A percentile compares a stretch with the other conserved stretches of the same genome.
Conservation (phyloP, 2,888 invertebrate genomes). For the Quadroppia sp. region DNA sequence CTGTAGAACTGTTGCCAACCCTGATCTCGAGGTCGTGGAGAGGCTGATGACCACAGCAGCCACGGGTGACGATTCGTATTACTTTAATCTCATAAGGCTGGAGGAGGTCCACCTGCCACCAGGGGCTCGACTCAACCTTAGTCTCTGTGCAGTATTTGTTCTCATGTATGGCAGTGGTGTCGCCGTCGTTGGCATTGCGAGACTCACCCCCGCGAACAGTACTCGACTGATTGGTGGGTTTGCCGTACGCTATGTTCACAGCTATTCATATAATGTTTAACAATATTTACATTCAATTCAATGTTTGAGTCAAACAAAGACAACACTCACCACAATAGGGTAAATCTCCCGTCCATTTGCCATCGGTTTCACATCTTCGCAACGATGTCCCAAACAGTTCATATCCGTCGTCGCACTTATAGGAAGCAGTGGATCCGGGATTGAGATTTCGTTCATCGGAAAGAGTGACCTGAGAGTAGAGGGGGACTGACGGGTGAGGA, state of each 20-base stretch:
- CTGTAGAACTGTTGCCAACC: slow-evolving; percentile 73
- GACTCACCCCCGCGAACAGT: slow-evolving; percentile 77
- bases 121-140: slow-evolving; percentile 79
- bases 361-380: slow-evolving; percentile 65
- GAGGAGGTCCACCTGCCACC: slow-evolving; percentile 87
- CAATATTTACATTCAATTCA: too few species aligned
- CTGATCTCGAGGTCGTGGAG: slow-evolving; percentile 72
- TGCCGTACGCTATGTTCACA: slow-evolving; percentile 54
- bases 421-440: slow-evolving; percentile 65
- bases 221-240: slow-evolving; percentile 79
- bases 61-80: slow-evolving; percentile 74
- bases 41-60: slow-evolving; percentile 66
- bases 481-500: slow-evolving; percentile 78
- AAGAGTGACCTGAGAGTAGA: slow-evolving; percentile 69
- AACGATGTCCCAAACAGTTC: slow-evolving; percentile 69
- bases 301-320: background rate
- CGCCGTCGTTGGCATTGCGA: slow-evolving; percentile 80
- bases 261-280: slow-evolving; percentile 43
- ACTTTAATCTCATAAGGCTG: slow-evolving; percentile 77
- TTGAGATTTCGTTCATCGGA: slow-evolving; percentile 57
- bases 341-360: slow-evolving; percentile 73
- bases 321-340: slow-evolving; percentile 72
- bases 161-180: slow-evolving; percentile 75
- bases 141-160: slow-evolving; percentile 84
- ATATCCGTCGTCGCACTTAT: slow-evolving; percentile 80